Conservation (phyloP, 2,888 invertebrate species). For the Gastracanthus pulcherrimus region DNA sequence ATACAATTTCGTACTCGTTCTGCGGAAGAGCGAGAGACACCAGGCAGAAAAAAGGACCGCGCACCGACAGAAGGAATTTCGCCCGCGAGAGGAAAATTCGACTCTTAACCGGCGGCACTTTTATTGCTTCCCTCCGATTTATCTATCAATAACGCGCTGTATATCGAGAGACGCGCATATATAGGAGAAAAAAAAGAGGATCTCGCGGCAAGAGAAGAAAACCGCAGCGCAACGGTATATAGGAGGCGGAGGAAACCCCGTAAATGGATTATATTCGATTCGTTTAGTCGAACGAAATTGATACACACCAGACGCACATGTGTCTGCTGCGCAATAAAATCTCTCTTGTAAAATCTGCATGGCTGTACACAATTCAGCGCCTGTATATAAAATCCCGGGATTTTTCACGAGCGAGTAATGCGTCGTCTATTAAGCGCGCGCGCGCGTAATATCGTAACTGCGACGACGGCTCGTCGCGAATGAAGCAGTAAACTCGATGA, state of each 20-base stretch:
- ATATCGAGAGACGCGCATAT: neutral
- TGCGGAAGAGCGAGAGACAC: neutral
- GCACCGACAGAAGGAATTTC: neutral
- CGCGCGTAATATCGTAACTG: neutral
- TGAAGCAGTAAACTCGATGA: neutral
- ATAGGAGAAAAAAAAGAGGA: neutral
- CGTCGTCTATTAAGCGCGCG: neutral
- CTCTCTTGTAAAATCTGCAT: no score
- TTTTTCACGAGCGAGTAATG: no score
- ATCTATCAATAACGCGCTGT: neutral
- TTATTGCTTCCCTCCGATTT: conserved; percentile 13
- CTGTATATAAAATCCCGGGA: no score
- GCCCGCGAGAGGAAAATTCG: conserved; percentile 12
- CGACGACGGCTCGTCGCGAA: neutral
- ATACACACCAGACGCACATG: no score
- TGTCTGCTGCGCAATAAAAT: no score
- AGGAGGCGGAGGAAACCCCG: neutral
- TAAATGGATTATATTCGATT: conserved; percentile 29
- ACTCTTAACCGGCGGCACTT: conserved; percentile 13
- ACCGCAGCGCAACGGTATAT: neutral
- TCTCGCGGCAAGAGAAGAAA: neutral
- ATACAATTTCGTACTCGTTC: neutral
- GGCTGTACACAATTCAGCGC: no score
- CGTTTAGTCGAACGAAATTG: neutral
- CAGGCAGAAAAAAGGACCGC: neutral